Evolutionary conservation across 2,113 vertebrate genomes (phyloP), one percentile per base, ranked within the genome.

Genomic region (Apodemus sylvaticus): DNA sequence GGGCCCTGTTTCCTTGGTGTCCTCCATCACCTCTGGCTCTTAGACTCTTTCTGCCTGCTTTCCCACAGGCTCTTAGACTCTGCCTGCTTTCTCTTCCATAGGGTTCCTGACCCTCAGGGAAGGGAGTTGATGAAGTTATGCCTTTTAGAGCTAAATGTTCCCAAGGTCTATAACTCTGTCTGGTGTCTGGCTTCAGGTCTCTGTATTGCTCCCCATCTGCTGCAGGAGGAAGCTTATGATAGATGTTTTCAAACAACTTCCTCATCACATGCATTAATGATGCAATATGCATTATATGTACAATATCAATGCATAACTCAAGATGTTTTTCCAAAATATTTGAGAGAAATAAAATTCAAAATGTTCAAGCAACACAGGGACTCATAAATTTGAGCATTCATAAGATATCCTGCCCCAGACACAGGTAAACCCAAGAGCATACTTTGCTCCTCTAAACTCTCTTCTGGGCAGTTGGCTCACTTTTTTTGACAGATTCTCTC

Each of bases 291-390:
- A 86, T 85, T 62, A 77, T 71, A 78, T 93, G 22, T 64, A n/a
- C n/a, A 83, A 29, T 31, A 90, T 73, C 62, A 62, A 45, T 55
- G 55, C 24, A 45, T 83, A 88, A 88, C 24, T 93, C 70, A 83
- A 68, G 31, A 94, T 89, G 86, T 26, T 92, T 31, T 92, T 91
- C 55, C 73, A 34, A 87, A 88, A 29, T 58, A 62, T 66, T 39
- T 94, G 62, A 95, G 29, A 94, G 76, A 93, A 91, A 85, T 7
- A 5, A 55, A 91, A 76, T 78, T 89, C 48, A 79, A 91, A 91
- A 58, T 76, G 24, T 71, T 90, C 45, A 62, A 74, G 26, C 19
- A 39, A 83, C 90, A 88, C 26, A 42, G 26, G 22, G 2, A 70
- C 22, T 91, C 66, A 70, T 55, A 93, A 92, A 87, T 17, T 83